Evolutionary conservation across 2,113 vertebrate species (phyloP).

Genomic region (Plecturocebus donacophilus): DNA sequence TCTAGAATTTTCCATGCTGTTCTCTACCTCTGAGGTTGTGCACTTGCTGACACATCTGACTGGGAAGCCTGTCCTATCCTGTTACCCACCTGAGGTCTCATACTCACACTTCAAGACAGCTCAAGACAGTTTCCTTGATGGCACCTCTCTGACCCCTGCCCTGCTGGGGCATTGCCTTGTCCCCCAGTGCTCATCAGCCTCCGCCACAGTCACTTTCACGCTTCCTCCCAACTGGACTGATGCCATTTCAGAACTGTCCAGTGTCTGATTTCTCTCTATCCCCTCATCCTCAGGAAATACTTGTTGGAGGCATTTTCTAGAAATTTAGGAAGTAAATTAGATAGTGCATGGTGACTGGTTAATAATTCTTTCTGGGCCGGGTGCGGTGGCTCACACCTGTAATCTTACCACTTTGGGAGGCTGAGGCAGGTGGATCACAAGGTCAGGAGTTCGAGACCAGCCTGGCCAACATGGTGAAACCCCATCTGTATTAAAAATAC

Average conservation of each 20-base stretch:
- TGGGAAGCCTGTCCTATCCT: background rate
- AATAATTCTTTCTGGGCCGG: background rate
- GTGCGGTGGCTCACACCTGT: too few relatives aligned
- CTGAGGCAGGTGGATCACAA: too few relatives aligned
- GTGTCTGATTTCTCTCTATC: background rate
- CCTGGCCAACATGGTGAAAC: too few relatives aligned
- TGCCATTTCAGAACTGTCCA: background rate
- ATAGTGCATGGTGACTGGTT: background rate
- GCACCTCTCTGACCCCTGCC: rapidly evolving
- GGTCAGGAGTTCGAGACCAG: too few relatives aligned
- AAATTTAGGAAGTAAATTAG: background rate
- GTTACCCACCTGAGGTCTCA: background rate
- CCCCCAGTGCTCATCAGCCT: background rate
- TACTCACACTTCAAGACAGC: background rate
- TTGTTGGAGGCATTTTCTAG: background rate
- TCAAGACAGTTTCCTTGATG: background rate
- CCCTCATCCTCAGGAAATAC: background rate
- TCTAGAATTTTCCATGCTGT: background rate
- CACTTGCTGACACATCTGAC: background rate
- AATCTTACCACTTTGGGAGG: too few relatives aligned
- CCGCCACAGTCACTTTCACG: background rate
- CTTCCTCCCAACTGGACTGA: background rate
- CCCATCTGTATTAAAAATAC: too few relatives aligned
- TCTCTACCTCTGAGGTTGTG: background rate
- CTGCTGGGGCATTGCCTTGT: background rate